Evolutionary conservation across 2,113 vertebrate species (phyloP), one percentile per base, ranked within the genome.

Genomic region (Oreocharis arfaki): DNA sequence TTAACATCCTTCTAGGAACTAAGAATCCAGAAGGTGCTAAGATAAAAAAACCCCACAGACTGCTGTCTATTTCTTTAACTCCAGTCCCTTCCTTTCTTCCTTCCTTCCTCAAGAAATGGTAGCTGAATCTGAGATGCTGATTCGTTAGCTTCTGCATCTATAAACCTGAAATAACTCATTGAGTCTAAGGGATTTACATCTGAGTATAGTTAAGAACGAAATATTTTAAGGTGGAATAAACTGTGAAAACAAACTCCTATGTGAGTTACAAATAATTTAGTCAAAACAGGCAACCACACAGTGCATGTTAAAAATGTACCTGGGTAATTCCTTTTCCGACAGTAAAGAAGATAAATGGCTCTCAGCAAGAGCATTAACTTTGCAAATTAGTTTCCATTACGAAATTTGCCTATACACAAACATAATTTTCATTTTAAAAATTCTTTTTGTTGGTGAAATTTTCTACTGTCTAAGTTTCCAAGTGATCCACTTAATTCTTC

Each of bases 111-210:
- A 90, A 91, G 24, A 85, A 76, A 22, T 37, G 5, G 44, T 68
- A 93, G 82, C 46, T 90, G 84, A 95, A 96, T 89, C 74, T 84
- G 39, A 75, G 60, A 50, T 16, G 3, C 2, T 70, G 42, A 57
- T 49, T 92, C 90, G 16, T 55, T 86, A 67, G 6, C 86, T 90
- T 91, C 91, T 97, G 65, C 69, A 74, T 97, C 81, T 93, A 84
- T 92, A 96, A 97, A 96, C 7, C 13, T 91, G 33, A 80, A 96
- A 75, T 74, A 65, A 44, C 81, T 76, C 17, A 47, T 9, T 78
- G 35, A 87, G 30, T 50, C 23, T 28, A 47, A 59, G 8, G 10
- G 42, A 75, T 78, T 89, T 84, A 57, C 32, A 81, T 55, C 21
- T 89, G 55, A 67, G 7, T 52, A 42, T 16, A 84, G 41, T 59